These are phyloP conservation scores for Acanthosoma haemorrhoidale DNA, from an alignment of 2,888 invertebrate genomes.

Conservation along the genomic window DNA sequence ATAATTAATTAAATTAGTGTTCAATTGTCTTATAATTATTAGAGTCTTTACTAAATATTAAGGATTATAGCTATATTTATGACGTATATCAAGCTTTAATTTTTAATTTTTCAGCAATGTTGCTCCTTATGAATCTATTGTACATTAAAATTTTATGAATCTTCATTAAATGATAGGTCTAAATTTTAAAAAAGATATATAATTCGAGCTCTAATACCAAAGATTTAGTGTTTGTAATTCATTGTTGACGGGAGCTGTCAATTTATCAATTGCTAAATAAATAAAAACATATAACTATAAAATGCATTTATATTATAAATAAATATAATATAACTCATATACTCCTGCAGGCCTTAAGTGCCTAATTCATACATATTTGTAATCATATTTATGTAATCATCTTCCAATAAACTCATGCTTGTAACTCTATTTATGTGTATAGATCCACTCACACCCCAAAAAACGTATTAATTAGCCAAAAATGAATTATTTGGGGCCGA, in stretches of 20 bases:
- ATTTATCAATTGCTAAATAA: background rate
- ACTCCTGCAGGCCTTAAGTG: conserved; percentile 17
- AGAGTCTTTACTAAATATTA: background rate
- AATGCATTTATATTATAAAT: conserved; percentile 4
- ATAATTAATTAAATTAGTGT: background rate
- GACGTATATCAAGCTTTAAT: conserved; percentile 1
- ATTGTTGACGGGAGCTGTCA: background rate
- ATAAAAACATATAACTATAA: background rate
- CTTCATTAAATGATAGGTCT: background rate
- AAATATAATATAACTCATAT: background rate
- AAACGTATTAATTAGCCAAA: no score
- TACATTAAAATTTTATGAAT: background rate
- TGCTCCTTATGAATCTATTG: background rate
- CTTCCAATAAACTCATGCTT: conserved; percentile 22
- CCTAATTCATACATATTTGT: conserved; percentile 1
- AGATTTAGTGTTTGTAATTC: background rate
- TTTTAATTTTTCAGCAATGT: background rate
- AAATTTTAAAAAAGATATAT: no score
- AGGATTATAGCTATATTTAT: background rate
- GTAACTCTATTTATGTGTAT: background rate
- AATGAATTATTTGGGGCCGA: no score
- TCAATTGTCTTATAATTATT: background rate
- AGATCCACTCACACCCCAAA: background rate
- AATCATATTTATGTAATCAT: conserved; percentile 11
- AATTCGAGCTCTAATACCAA: conserved; percentile 2